Percentiles rank a stretch among this genome's conserved stretches.
phyloP scores from a whole-genome alignment of 2,888 invertebrate genomes.

The Apamea sordens region DNA sequence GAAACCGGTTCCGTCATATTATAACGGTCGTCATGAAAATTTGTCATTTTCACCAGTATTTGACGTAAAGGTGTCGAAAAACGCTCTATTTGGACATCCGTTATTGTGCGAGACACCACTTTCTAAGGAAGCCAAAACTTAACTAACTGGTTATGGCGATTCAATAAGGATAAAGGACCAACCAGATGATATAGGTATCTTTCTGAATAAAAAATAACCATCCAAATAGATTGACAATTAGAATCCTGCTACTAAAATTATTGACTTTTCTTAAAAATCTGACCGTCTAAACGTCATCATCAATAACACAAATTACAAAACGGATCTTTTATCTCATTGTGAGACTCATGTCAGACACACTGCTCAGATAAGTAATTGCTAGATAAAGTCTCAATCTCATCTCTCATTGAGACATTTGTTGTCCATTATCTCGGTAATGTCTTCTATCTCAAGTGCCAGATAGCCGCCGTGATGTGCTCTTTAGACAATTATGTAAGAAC shows the following conservation, averaged over 20 bases:
- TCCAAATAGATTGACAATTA: neutral
- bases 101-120: neutral
- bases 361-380: slow-evolving; percentile 64
- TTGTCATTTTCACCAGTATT: neutral
- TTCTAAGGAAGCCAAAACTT: neutral
- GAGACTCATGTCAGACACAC: slow-evolving; percentile 48
- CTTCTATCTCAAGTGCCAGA: slow-evolving; percentile 65
- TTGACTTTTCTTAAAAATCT: neutral
- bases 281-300: neutral
- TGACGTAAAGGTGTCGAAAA: neutral
- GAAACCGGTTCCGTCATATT: too few species aligned
- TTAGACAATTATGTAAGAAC: slow-evolving; percentile 60
- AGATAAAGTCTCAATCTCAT: slow-evolving; percentile 66
- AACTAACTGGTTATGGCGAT: neutral
- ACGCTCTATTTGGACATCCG: too few species aligned
- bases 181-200: neutral
- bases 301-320: slow-evolving; percentile 32
- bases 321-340: slow-evolving; percentile 44
- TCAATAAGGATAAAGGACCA: neutral
- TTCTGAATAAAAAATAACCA: neutral
- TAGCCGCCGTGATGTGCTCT: slow-evolving; percentile 64
- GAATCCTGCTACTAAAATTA: neutral
- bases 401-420: slow-evolving; percentile 70
- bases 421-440: slow-evolving; percentile 62
- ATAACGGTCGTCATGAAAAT: too few species aligned